phyloP scores from a whole-genome alignment of 2,888 invertebrate species.

The Stenodera caucasica region DNA sequence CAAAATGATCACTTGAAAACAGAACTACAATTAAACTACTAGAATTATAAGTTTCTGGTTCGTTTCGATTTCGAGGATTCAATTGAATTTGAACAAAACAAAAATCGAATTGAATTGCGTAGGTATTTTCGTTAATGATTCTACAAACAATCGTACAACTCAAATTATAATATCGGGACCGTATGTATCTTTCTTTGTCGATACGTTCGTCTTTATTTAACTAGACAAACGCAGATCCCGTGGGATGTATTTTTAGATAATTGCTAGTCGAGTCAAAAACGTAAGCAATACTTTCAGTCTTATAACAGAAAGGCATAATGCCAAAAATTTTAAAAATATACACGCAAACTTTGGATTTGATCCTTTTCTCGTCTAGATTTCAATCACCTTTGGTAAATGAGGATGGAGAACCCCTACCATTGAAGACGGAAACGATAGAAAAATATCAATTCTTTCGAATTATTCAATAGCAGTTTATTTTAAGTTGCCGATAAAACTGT shows the following conservation, averaged over 20 bases:
- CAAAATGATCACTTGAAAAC: not conserved
- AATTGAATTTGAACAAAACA: not conserved
- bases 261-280: not conserved
- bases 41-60: not conserved
- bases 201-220: not conserved
- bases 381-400: conserved; percentile 28
- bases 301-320: conserved; percentile 10
- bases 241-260: conserved; percentile 2
- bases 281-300: not conserved
- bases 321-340: conserved; percentile 28
- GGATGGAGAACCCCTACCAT: conserved; percentile 22
- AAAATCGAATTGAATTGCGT: too few relatives aligned
- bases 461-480: conserved; percentile 35
- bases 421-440: not conserved
- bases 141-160: not conserved
- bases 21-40: not conserved
- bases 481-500: conserved; percentile 18
- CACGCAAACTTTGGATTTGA: not conserved
- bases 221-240: not conserved
- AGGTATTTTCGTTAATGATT: not conserved
- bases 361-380: conserved; percentile 30
- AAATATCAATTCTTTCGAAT: conserved; percentile 16
- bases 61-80: not conserved
- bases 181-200: not conserved
- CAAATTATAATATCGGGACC: not conserved